Percentiles rank a stretch among this genome's conserved stretches.
Evolutionary conservation across 2,113 vertebrate species (phyloP).

Genomic region (Ceuthmochares aereus): DNA sequence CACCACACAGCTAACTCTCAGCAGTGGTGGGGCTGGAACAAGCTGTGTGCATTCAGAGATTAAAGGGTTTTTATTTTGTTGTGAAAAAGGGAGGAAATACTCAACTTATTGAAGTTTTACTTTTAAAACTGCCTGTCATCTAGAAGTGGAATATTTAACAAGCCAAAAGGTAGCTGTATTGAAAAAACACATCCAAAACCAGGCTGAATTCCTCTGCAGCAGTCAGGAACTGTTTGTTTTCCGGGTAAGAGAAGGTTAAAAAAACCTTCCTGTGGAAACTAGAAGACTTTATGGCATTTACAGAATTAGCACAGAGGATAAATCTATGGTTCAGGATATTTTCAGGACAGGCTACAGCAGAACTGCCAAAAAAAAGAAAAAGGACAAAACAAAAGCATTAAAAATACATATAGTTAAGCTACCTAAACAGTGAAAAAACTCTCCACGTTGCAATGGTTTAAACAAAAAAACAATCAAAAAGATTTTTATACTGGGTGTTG

Average conservation of each 20-base stretch:
- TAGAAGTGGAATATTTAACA: neutral
- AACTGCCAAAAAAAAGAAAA: neutral
- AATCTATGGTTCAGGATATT: neutral
- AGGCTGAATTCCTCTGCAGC: neutral
- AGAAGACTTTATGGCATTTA: neutral
- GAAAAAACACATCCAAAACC: neutral
- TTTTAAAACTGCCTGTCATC: neutral
- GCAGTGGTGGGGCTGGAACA: neutral
- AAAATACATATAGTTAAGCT: neutral
- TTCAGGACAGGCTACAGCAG: neutral
- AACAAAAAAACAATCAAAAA: neutral
- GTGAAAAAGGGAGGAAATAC: neutral
- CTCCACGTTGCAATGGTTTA: neutral
- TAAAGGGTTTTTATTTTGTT: neutral
- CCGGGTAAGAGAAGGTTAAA: neutral
- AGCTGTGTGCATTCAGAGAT: neutral
- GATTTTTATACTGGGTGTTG: neutral
- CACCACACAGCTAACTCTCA: neutral
- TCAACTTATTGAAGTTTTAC: neutral
- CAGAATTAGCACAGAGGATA: neutral
- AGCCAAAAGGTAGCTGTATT: neutral
- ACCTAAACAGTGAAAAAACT: neutral
- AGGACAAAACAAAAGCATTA: neutral
- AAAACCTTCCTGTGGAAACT: neutral
- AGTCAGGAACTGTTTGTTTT: neutral